Conservation (phyloP, 2,797 vertebrate genomes). For the Pachyuromys duprasi region DNA sequence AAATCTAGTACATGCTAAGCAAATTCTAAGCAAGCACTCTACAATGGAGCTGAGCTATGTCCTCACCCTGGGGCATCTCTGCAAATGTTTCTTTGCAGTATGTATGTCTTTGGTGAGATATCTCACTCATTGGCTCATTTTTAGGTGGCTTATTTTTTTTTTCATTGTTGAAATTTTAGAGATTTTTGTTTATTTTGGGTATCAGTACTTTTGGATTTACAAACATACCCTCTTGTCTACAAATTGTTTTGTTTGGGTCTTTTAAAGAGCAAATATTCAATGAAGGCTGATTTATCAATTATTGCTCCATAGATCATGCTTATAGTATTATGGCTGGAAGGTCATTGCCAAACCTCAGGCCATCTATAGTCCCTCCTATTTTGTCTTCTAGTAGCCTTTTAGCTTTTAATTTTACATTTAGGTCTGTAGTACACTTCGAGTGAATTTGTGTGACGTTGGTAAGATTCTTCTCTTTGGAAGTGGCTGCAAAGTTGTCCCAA, state of each 20-base stretch:
- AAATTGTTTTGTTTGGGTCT: conserved; percentile 27
- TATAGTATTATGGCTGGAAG: conserved; percentile 19
- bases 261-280: conserved; percentile 27
- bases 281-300: conserved; percentile 1
- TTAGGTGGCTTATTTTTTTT: background rate
- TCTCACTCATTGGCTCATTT: background rate
- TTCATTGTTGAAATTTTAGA: background rate
- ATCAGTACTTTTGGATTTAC: background rate
- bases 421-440: conserved; percentile 2
- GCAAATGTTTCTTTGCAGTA: background rate
- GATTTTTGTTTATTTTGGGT: background rate
- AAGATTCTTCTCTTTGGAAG: background rate
- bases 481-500: background rate
- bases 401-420: conserved; percentile 55
- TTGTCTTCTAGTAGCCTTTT: conserved; percentile 26
- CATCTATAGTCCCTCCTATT: conserved; percentile 38
- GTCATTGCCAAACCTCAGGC: background rate
- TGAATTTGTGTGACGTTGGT: background rate
- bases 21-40: background rate
- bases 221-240: conserved; percentile 14
- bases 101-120: background rate
- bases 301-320: conserved; percentile 18
- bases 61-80: background rate
- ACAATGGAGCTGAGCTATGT: background rate
- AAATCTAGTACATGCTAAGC: background rate